These are phyloP conservation scores for Amniataba percoides DNA, from an alignment of 2,797 vertebrate genomes.

Conservation along the genomic window DNA sequence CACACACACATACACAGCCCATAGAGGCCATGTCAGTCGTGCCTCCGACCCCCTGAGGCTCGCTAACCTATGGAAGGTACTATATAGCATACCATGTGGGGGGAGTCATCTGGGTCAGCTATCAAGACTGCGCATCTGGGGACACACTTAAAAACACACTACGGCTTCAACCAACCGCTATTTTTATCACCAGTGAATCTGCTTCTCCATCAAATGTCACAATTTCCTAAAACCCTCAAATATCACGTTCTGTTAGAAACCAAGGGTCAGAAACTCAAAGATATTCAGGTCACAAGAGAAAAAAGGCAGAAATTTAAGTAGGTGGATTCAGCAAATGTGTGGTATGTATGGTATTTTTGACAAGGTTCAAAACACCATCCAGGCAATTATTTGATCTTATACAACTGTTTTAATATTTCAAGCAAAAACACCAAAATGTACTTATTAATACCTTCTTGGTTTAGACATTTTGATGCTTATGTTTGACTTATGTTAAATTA, in stretches of 20 bases:
- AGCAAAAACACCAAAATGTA: background rate
- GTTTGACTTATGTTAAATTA: background rate
- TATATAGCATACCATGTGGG: conserved; percentile 26
- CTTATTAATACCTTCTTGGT: background rate
- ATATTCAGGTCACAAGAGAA: too few relatives aligned
- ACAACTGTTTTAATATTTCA: background rate
- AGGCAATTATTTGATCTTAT: background rate
- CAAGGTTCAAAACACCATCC: too few relatives aligned
- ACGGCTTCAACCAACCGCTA: background rate
- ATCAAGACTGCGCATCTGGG: conserved; percentile 1
- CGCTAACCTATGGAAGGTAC: conserved; percentile 47
- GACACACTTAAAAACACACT: background rate
- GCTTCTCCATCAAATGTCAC: background rate
- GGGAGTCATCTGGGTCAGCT: conserved; percentile 42
- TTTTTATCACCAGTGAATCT: background rate
- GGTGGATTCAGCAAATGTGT: too few relatives aligned
- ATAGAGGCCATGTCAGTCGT: conserved; percentile 31
- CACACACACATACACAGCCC: conserved; percentile 33
- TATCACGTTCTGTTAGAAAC: background rate
- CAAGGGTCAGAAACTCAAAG: background rate
- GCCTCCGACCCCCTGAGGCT: conserved; percentile 22
- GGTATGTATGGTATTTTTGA: too few relatives aligned
- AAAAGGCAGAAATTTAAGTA: too few relatives aligned
- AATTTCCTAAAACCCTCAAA: background rate
- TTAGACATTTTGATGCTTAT: background rate